Base-by-base conservation (phyloP, 1,140 invertebrate species). In the Amphibalanus amphitrite region DNA sequence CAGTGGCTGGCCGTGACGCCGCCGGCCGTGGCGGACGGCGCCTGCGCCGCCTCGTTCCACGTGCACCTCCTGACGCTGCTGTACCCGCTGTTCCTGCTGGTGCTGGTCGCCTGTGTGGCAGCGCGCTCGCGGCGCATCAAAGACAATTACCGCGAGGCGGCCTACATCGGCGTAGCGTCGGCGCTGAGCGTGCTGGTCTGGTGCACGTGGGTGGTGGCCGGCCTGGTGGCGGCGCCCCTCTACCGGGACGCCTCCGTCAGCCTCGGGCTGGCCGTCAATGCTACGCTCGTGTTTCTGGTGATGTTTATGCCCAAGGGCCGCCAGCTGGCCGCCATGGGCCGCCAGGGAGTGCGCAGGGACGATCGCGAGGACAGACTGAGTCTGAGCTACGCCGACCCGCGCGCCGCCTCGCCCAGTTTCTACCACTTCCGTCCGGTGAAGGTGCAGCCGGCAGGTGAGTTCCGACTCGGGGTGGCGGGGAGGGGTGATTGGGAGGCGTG, bases 291-390 rank as follows among this genome's bases (percentile, higher is more conserved):
- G 20, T 93, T 96, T 78, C 84, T 94, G 69, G 86, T 93, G 20
- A 95, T 96, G 92, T 97, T 96, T 80, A 88, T 94, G 79, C 92
- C 93, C 1, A 95, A 95, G 75, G 90, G 90, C 65, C 83, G 93
- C n/a, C 91, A 94, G 75, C 80, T 95, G 77, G 91, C 92, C 0
- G 92, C 91, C 15, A 86, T 95, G 82, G 92, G 92, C 25, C 88
- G 90, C 73, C 89, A 90, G 26, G 77, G 79, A 75, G 38, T 75
- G 77, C 81, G 3, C 70, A 72, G 29, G 70, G 89, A 90, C 75
- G 90, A 92, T 78, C 82, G 87, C 74, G 79, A 84, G 67, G 88
- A 90, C 79, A 89, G 89, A 15, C 78, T 92, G 65, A 67, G 65
- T 25, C 28, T 67, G n/a, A 67, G 65, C 65, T 67, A 67, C 65